Conservation (phyloP, 2,888 invertebrate species). For the Phalangium opilio region DNA sequence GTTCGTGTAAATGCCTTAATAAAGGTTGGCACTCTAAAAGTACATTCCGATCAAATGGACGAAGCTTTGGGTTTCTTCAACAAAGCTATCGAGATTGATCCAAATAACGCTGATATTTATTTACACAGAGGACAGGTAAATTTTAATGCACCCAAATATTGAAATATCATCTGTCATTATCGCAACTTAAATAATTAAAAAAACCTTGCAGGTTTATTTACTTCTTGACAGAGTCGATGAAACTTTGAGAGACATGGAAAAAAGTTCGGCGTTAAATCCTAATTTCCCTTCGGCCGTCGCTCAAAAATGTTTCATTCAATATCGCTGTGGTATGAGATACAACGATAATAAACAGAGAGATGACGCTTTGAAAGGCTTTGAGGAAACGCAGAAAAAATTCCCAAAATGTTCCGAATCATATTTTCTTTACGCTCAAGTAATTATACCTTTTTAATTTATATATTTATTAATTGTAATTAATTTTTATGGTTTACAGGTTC, state of each 20-base stretch:
- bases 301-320: conserved; percentile 65
- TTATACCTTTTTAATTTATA: neutral
- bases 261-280: conserved; percentile 63
- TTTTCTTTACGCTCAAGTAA: conserved; percentile 71
- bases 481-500: conserved; percentile 42
- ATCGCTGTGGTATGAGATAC: conserved; percentile 12
- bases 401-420: conserved; percentile 73
- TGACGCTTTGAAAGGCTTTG: conserved; percentile 54
- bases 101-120: conserved; percentile 72
- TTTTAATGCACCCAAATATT: neutral
- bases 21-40: conserved; percentile 63
- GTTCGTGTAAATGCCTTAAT: conserved; percentile 69
- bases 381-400: conserved; percentile 57
- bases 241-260: conserved; percentile 66
- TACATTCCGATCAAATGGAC: conserved; percentile 34
- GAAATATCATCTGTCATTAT: too few relatives aligned
- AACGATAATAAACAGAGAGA: conserved; percentile 26
- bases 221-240: conserved; percentile 63
- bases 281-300: conserved; percentile 69
- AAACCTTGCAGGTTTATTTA: conserved; percentile 50
- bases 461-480: conserved; percentile 1
- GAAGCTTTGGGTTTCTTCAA: conserved; percentile 64
- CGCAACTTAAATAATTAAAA: neutral
- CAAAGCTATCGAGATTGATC: conserved; percentile 55
- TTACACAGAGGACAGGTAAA: conserved; percentile 67